Conservation (phyloP, 2,797 vertebrate species). For the Pipistrellus pipistrellus region DNA sequence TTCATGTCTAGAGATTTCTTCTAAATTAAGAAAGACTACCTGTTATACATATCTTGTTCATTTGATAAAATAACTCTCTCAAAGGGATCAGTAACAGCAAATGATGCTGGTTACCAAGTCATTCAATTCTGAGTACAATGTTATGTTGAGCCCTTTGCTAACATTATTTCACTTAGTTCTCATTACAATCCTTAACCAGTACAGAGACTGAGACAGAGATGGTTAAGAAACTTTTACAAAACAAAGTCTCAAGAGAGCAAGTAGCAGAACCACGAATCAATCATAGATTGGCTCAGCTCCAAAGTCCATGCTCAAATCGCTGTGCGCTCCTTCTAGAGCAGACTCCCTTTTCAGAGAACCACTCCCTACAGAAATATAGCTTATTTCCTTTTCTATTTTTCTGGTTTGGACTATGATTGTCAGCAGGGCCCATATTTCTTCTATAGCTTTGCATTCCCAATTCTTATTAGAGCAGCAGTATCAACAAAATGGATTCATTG, state of each 20-base stretch:
- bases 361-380: not conserved
- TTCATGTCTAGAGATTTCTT: conserved; percentile 21
- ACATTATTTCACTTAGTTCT: not conserved
- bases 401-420: not conserved
- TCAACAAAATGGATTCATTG: conserved; percentile 46
- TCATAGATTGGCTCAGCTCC: not conserved
- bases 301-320: not conserved
- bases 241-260: conserved; percentile 39
- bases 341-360: conserved; percentile 35
- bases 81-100: conserved; percentile 43
- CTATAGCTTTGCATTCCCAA: not conserved
- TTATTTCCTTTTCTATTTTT: conserved; percentile 31
- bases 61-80: conserved; percentile 21
- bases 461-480: conserved; percentile 26
- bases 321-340: not conserved
- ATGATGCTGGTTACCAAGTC: not conserved
- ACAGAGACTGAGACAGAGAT: conserved; percentile 18
- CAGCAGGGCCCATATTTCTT: conserved; percentile 42
- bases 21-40: conserved; percentile 47
- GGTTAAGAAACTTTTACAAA: not conserved
- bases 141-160: not conserved
- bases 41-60: conserved; percentile 40
- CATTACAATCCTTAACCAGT: conserved; percentile 1
- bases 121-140: conserved; percentile 22
- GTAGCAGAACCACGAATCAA: not conserved